Base-by-base conservation (phyloP, 2,797 vertebrate species). In the Melanotaenia nigrans region DNA sequence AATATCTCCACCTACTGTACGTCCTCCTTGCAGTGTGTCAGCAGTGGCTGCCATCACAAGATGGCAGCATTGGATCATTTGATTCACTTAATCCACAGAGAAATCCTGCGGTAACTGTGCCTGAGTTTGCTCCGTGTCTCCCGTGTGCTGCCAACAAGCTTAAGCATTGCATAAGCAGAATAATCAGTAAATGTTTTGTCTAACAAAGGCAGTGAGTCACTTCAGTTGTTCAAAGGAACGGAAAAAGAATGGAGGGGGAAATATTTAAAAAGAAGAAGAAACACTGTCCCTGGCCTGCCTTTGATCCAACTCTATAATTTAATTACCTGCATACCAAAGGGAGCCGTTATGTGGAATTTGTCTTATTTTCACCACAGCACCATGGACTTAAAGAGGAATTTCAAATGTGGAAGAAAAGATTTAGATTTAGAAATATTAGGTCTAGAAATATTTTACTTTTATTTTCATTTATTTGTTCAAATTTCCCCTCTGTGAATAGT, bases 231-330 rank as follows among this genome's bases (percentile, higher is more conserved):
- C 87, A 92, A 87, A 91, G 82, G 62, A 77, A 75, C 33, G 69
- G 73, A 59, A 12, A 65, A 61, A 68, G 66, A 87, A 83, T 61
- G 69, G 59, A 67, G 73, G n/a, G 40, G 65, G 61, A 63, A 85
- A 71, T 71, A 32, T 65, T 66, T 32, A 68, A 69, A 28, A 56
- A 53, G 16, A 30, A 69, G 18, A 68, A 63, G 66, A 75, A 71
- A 64, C 42, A 13, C 36, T 83, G 58, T 75, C 28, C 20, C 60
- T 61, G 70, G 68, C 67, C 55, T 78, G 35, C 57, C 85, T 92
- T 87, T 90, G 89, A 91, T 91, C 82, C 82, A 87, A 25, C 66
- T 45, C 81, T 75, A 60, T 85, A 79, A 90, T 88, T 90, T 87
- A 86, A 90, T 90, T 87, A 90, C 85, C 83, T 88, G 85, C 66